These are phyloP conservation scores for Dexiosoma caninum DNA, from an alignment of 2,888 invertebrate genomes.

Conservation along the genomic window DNA sequence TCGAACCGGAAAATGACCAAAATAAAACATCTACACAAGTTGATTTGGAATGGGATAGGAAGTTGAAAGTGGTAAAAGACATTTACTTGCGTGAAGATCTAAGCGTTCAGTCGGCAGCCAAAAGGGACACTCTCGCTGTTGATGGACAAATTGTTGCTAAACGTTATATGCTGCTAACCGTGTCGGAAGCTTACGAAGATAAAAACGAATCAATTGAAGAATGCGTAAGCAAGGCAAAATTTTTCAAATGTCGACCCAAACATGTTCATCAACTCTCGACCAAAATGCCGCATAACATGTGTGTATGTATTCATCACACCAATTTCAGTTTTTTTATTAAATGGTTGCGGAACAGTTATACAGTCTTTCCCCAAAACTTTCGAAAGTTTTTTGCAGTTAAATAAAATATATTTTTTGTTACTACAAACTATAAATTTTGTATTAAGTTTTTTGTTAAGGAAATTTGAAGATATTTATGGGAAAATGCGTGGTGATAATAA, in stretches of 20 bases:
- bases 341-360: constrained; percentile 12
- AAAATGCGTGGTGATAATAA: too few relatives aligned
- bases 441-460: too few relatives aligned
- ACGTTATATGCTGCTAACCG: neutral
- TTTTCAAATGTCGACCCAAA: neutral
- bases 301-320: too few relatives aligned
- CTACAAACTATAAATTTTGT: too few relatives aligned
- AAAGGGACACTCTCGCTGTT: neutral
- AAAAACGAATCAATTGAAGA: too few relatives aligned
- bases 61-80: neutral
- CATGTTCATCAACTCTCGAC: neutral
- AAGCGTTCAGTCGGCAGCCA: neutral
- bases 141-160: neutral
- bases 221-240: neutral
- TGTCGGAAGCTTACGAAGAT: neutral
- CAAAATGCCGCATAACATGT: neutral
- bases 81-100: neutral
- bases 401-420: too few relatives aligned
- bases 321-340: neutral
- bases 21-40: too few relatives aligned
- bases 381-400: neutral
- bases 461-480: too few relatives aligned
- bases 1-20: too few relatives aligned
- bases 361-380: constrained; percentile 13
- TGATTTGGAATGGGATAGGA: neutral